Conservation (phyloP, 2,888 invertebrate genomes). For the Pseudoips prasinana region DNA sequence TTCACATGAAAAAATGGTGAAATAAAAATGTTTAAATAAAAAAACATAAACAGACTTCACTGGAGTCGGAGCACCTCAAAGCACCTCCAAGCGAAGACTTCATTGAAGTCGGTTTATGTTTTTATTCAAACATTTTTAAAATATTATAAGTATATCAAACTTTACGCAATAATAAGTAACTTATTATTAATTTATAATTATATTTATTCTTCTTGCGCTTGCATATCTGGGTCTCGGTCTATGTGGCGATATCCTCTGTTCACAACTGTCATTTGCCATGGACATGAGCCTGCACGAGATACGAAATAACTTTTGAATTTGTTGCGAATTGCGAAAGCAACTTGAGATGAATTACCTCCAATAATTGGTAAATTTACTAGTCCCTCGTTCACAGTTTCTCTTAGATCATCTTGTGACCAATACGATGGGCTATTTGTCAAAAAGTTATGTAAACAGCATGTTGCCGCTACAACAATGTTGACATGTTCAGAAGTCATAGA, state of each 20-base stretch:
- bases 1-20: no score
- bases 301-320: conserved; percentile 10
- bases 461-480: conserved; percentile 3
- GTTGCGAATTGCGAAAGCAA: conserved; percentile 6
- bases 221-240: conserved; percentile 10
- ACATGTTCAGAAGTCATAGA: conserved; percentile 3
- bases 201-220: conserved; percentile 9
- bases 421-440: conserved; percentile 2
- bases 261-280: conserved; percentile 7
- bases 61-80: no score
- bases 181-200: conserved; percentile 9
- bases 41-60: neutral
- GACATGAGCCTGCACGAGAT: conserved; percentile 6
- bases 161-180: conserved; percentile 11
- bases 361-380: conserved; percentile 7
- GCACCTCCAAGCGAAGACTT: neutral
- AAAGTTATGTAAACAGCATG: conserved; percentile 6
- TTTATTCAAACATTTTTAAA: conserved; percentile 9
- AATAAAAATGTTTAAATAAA: no score
- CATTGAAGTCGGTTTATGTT: conserved; percentile 9
- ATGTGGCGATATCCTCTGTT: conserved; percentile 9
- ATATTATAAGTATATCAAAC: conserved; percentile 10
- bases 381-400: conserved; percentile 4
- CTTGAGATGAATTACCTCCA: conserved; percentile 8
- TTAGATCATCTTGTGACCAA: conserved; percentile 5